phyloP scores from a whole-genome alignment of 1,140 invertebrate genomes.

The Cardiocondyla obscurior region DNA sequence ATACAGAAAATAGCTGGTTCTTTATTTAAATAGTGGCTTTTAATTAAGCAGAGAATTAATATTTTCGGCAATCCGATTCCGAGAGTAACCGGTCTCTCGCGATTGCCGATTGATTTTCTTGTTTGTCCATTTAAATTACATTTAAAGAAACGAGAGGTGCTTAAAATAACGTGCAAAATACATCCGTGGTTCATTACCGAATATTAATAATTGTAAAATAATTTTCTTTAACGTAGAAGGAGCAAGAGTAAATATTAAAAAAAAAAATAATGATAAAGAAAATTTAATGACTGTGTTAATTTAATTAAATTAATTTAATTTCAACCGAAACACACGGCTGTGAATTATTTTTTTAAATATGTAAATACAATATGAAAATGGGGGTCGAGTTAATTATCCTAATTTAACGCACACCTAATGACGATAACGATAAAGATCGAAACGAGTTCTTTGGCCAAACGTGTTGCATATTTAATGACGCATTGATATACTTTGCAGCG shows the following conservation, averaged over 20 bases:
- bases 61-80: not conserved
- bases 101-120: no score
- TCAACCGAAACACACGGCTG: not conserved
- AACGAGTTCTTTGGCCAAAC: not conserved
- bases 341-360: not conserved
- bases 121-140: no score
- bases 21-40: not conserved
- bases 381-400: not conserved
- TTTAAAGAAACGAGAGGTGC: no score
- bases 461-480: not conserved
- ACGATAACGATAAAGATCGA: not conserved
- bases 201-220: no score
- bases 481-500: not conserved
- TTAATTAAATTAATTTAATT: constrained; percentile 3
- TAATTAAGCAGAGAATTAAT: not conserved
- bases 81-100: no score
- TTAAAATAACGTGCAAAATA: no score
- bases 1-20: not conserved
- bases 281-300: not conserved
- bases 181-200: no score
- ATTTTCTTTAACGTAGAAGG: no score
- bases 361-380: not conserved
- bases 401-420: not conserved
- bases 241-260: no score
- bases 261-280: not conserved